A percentile compares a stretch with the other conserved stretches of the same genome.
phyloP scores from a whole-genome alignment of 1,140 invertebrate species.

The Potamilus streckersoni region DNA sequence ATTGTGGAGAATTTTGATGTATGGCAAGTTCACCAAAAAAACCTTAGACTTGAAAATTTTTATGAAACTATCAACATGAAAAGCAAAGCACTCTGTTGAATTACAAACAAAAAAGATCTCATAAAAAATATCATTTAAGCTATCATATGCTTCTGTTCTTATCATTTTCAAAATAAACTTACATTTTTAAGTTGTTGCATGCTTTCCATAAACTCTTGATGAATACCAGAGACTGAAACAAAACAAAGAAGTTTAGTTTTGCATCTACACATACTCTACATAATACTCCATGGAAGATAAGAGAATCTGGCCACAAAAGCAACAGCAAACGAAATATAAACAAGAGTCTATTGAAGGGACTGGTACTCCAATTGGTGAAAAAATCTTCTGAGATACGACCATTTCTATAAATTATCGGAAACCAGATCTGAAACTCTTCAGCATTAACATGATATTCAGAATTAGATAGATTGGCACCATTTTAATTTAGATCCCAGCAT shows the following conservation, averaged over 20 bases:
- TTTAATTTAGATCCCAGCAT: too few relatives aligned
- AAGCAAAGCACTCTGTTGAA: neutral
- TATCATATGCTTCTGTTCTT: neutral
- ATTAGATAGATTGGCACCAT: too few relatives aligned
- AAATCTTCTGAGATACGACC: too few relatives aligned
- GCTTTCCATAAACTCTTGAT: slow-evolving; percentile 48
- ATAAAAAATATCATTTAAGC: neutral
- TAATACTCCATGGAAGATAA: too few relatives aligned
- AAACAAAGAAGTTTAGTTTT: neutral
- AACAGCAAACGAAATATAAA: too few relatives aligned
- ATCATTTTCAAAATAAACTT: slow-evolving; percentile 22
- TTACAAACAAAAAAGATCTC: neutral
- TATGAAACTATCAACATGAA: neutral
- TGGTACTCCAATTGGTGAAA: too few relatives aligned
- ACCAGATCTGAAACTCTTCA: too few relatives aligned
- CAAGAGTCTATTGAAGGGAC: too few relatives aligned
- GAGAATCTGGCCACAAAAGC: too few relatives aligned
- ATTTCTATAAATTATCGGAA: too few relatives aligned
- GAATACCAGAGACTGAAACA: slow-evolving; percentile 26
- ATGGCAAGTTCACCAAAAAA: neutral
- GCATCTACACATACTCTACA: too few relatives aligned
- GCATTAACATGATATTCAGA: too few relatives aligned
- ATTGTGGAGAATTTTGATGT: neutral
- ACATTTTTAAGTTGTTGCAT: slow-evolving; percentile 57
- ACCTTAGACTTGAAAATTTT: neutral